Evolutionary conservation across 2,113 vertebrate species (phyloP).

Genomic region (Bujurquina vittata): DNA sequence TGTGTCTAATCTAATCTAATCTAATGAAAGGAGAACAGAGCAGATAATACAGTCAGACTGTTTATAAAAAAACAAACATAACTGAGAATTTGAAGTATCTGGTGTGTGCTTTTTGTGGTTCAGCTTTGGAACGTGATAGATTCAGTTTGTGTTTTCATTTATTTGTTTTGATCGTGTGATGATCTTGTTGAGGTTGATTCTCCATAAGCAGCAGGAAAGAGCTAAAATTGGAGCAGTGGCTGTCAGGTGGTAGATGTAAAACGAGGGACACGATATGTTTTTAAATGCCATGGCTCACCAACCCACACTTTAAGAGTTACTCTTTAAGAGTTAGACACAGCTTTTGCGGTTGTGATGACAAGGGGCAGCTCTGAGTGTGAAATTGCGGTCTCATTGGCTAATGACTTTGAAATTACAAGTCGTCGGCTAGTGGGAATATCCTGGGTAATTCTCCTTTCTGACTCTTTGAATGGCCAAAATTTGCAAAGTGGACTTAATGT

Average conservation of each 20-base stretch:
- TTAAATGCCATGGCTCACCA: neutral
- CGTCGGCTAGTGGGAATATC: neutral
- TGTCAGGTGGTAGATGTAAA: no score
- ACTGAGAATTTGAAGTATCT: no score
- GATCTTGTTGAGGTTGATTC: neutral
- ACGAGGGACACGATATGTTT: neutral
- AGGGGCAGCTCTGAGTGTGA: neutral
- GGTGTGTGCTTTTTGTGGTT: no score
- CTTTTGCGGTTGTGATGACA: neutral
- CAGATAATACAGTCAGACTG: neutral
- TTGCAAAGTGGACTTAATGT: neutral
- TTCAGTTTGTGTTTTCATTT: no score
- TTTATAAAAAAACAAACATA: neutral
- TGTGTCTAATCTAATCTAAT: no score
- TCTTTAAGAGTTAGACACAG: no score
- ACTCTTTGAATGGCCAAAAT: neutral
- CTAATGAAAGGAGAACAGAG: neutral
- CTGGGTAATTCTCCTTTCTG: neutral
- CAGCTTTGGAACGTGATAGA: no score
- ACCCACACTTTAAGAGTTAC: neutral
- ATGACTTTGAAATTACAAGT: neutral
- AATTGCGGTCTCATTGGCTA: neutral
- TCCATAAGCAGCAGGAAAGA: no score
- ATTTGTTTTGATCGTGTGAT: no score
- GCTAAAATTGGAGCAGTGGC: no score